Evolutionary conservation across 2,113 vertebrate genomes (phyloP).

Genomic region (Chunga burmeisteri): DNA sequence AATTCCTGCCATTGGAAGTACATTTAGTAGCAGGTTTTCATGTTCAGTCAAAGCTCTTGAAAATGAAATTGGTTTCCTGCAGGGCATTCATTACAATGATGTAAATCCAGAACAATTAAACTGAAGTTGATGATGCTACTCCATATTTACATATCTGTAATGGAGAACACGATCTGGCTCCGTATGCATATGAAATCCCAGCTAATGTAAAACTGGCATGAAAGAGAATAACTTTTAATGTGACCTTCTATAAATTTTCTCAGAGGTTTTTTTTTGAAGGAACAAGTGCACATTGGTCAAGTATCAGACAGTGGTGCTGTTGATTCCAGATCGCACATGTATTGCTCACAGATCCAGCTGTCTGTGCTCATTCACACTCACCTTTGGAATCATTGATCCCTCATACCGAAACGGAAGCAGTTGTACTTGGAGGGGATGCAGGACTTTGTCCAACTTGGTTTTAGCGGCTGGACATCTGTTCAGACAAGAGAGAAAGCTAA

Average conservation of each 20-base stretch:
- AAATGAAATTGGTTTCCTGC: slow-evolving; percentile 13
- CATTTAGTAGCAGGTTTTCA: slow-evolving; percentile 5
- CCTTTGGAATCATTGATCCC: background rate
- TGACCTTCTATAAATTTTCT: background rate
- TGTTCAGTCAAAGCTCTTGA: slow-evolving; percentile 23
- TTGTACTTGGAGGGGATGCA: background rate
- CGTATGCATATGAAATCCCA: background rate
- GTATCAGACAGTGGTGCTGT: background rate
- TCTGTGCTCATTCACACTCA: background rate
- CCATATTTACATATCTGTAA: background rate
- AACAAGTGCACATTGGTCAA: background rate
- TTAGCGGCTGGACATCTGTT: background rate
- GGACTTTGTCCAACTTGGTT: background rate
- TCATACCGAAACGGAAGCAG: background rate
- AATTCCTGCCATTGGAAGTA: background rate
- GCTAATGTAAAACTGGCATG: background rate
- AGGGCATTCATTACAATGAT: background rate
- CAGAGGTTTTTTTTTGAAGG: background rate
- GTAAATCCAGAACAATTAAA: slow-evolving; percentile 19
- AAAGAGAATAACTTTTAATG: background rate
- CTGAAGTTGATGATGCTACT: background rate
- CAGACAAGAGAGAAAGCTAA: background rate
- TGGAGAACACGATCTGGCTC: background rate
- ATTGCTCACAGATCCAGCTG: slow-evolving; percentile 1
- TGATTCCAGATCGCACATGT: background rate